A percentile compares a stretch with the other conserved stretches of the same genome.
phyloP scores from a whole-genome alignment of 2,797 vertebrate species.

The Paramormyrops hopkinsi region DNA sequence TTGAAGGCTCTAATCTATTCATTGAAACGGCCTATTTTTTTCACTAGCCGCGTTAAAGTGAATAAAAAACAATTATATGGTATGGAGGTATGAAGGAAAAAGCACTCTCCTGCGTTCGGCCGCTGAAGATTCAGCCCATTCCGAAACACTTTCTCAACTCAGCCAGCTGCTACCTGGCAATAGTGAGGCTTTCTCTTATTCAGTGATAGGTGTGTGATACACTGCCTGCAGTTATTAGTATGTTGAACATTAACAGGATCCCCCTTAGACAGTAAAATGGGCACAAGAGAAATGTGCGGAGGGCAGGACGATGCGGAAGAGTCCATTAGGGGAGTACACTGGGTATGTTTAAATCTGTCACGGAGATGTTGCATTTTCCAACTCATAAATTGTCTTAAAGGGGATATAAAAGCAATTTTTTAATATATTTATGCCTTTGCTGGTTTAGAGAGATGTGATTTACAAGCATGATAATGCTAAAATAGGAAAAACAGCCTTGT shows the following conservation, averaged over 20 bases:
- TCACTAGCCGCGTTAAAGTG: conserved; percentile 76
- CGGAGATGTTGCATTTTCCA: neutral
- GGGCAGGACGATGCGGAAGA: neutral
- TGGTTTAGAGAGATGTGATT: neutral
- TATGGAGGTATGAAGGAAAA: conserved; percentile 58
- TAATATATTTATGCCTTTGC: neutral
- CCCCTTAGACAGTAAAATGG: conserved; percentile 18
- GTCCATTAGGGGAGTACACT: neutral
- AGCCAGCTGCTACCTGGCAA: conserved; percentile 25
- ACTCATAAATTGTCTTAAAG: neutral
- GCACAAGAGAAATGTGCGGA: neutral
- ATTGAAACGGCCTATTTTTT: conserved; percentile 80
- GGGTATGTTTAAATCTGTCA: neutral
- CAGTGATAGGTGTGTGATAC: conserved; percentile 38
- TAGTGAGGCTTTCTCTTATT: conserved; percentile 19
- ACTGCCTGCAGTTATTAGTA: conserved; percentile 22
- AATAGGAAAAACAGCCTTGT: neutral
- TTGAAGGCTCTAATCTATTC: conserved; percentile 91
- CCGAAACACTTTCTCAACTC: neutral
- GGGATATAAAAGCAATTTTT: neutral
- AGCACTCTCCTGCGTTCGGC: conserved; percentile 42
- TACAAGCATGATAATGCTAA: neutral
- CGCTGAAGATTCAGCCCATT: conserved; percentile 4
- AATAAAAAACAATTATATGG: conserved; percentile 79
- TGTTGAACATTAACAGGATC: neutral